Conservation (phyloP, 2,113 vertebrate genomes). For the Rhinoptilus africanus region DNA sequence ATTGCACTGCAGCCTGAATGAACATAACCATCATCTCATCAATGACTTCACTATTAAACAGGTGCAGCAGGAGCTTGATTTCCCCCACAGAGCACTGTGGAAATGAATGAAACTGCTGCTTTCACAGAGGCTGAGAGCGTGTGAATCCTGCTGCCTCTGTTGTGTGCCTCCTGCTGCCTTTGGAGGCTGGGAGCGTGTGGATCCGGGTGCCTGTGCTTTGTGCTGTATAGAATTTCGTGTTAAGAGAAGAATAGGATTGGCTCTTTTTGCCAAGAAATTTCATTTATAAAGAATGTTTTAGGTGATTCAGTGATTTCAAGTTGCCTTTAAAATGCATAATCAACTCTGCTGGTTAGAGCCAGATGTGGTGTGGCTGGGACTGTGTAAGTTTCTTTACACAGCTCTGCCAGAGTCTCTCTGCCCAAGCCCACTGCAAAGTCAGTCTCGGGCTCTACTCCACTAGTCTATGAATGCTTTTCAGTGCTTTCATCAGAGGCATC, state of each 20-base stretch:
- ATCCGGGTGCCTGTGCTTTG: conserved; percentile 51
- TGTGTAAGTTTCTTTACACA: background rate
- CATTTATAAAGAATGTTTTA: background rate
- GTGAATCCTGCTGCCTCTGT: conserved; percentile 66
- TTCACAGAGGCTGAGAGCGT: conserved; percentile 52
- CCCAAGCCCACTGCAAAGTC: conserved; percentile 32
- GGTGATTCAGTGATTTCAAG: background rate
- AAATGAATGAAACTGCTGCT: conserved; percentile 64
- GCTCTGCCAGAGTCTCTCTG: background rate
- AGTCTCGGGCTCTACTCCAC: background rate
- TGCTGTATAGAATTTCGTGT: background rate
- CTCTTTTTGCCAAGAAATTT: conserved; percentile 11
- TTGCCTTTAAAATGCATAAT: background rate
- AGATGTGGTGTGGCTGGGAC: background rate
- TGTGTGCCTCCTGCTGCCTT: conserved; percentile 37
- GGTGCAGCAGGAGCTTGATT: conserved; percentile 75
- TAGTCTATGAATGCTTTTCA: background rate
- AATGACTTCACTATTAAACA: conserved; percentile 95
- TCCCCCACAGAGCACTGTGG: conserved; percentile 44
- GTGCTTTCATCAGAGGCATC: background rate
- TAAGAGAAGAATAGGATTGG: background rate
- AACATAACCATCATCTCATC: conserved; percentile 94
- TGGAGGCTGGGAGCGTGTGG: conserved; percentile 38
- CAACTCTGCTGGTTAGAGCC: background rate
- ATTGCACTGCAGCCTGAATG: conserved; percentile 90